Percentiles rank a stretch among this genome's conserved stretches.
These are phyloP conservation scores for Genyomyrus donnyi DNA, from an alignment of 2,113 vertebrate species.

Conservation along the genomic window DNA sequence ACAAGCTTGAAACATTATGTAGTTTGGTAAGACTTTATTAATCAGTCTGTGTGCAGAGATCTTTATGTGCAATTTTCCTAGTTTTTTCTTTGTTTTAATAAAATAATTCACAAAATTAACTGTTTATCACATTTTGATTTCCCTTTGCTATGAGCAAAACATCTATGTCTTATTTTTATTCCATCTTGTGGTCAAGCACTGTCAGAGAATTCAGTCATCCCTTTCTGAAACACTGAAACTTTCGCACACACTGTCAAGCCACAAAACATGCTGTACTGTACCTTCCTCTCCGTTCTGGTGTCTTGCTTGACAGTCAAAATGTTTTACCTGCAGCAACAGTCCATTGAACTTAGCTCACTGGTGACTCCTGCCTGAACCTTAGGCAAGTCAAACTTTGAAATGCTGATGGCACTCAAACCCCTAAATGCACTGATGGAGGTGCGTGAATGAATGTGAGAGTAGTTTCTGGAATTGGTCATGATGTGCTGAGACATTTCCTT, in stretches of 20 bases:
- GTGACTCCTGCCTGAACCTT: conserved; percentile 18
- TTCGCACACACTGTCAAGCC: conserved; percentile 14
- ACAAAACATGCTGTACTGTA: conserved; percentile 23
- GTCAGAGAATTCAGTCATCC: conserved; percentile 12
- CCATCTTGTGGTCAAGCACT: conserved; percentile 4
- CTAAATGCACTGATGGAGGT: background rate
- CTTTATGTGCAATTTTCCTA: background rate
- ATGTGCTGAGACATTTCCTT: background rate
- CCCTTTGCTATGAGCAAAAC: background rate
- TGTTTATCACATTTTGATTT: background rate
- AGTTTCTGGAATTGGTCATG: conserved; percentile 1
- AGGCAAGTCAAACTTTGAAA: conserved; percentile 17
- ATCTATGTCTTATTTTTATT: background rate
- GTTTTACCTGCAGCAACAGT: conserved; percentile 28
- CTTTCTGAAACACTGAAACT: conserved; percentile 14
- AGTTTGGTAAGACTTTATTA: background rate
- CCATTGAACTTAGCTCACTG: conserved; percentile 23
- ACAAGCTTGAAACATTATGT: background rate
- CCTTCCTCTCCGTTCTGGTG: conserved; percentile 10
- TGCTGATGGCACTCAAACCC: background rate
- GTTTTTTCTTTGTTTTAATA: background rate
- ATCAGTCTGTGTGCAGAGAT: background rate
- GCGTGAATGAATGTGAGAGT: background rate
- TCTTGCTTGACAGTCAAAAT: conserved; percentile 28
- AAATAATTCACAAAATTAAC: background rate